Conservation (phyloP, 2,113 vertebrate genomes). For the Ceratotherium simum region DNA sequence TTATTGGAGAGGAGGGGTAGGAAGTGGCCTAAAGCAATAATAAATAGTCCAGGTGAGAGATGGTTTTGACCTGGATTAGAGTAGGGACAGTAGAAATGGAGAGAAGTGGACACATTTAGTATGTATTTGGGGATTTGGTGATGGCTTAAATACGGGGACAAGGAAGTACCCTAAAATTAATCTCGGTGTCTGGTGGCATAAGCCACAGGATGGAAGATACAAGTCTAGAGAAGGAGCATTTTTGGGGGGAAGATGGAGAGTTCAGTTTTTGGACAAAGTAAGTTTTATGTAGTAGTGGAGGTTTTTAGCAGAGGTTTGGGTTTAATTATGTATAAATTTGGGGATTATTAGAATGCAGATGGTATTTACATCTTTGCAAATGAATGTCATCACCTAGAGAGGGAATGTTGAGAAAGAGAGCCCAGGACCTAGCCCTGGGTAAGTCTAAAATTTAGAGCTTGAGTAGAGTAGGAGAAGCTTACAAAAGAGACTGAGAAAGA, state of each 20-base stretch:
- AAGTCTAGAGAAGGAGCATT: not conserved
- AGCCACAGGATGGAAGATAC: not conserved
- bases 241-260: not conserved
- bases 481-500: not conserved
- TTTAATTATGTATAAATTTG: not conserved
- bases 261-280: constrained; percentile 2
- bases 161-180: not conserved
- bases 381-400: not conserved
- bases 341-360: not conserved
- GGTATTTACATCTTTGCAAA: constrained; percentile 27
- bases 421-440: not conserved
- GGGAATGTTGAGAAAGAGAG: not conserved
- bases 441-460: not conserved
- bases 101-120: not conserved
- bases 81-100: not conserved
- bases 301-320: not conserved
- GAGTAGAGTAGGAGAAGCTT: not conserved
- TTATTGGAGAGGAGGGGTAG: not conserved
- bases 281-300: not conserved
- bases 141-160: not conserved
- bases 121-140: not conserved
- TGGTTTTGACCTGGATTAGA: not conserved
- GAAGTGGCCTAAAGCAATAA: not conserved
- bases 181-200: not conserved
- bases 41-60: not conserved